Percentiles rank a stretch among this genome's conserved stretches.
Evolutionary conservation across 2,797 vertebrate species (phyloP).

Genomic region (Poeciliopsis presidionis): DNA sequence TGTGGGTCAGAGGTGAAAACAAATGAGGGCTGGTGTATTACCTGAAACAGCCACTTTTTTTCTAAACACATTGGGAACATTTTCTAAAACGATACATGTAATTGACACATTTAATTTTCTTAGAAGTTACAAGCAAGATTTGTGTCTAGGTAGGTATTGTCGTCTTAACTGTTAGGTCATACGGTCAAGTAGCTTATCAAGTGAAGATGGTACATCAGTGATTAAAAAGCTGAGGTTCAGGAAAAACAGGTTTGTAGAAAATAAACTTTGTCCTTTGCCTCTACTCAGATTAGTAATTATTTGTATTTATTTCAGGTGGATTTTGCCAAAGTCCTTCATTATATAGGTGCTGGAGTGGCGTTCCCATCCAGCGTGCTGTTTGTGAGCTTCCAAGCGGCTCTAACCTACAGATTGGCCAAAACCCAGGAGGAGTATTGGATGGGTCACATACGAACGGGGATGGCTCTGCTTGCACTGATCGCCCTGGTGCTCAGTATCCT

Average conservation of each 20-base stretch:
- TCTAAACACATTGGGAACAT: neutral
- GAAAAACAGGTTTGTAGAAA: neutral
- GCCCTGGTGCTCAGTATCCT: slow-evolving; percentile 91
- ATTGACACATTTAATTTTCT: neutral
- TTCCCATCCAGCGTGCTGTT: slow-evolving; percentile 91
- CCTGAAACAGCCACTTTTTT: neutral
- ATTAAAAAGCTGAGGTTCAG: neutral
- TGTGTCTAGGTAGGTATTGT: neutral
- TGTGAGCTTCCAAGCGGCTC: slow-evolving; percentile 86
- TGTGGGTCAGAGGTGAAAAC: neutral
- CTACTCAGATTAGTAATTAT: neutral
- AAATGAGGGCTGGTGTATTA: neutral
- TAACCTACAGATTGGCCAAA: slow-evolving; percentile 89
- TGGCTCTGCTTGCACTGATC: slow-evolving; percentile 84
- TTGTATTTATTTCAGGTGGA: slow-evolving; percentile 80
- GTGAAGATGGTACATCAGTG: neutral
- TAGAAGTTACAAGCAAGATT: neutral
- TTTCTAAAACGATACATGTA: neutral
- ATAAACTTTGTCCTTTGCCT: neutral
- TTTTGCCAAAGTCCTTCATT: slow-evolving; percentile 89
- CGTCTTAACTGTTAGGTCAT: neutral
- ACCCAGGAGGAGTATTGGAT: slow-evolving; percentile 83
- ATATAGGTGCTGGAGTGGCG: slow-evolving; percentile 87
- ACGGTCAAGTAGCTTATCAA: neutral
- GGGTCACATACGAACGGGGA: slow-evolving; percentile 82